A percentile compares a stretch with the other conserved stretches of the same genome.
These are phyloP conservation scores for Drosophila varians DNA, from an alignment of 1,140 invertebrate species.

Conservation along the genomic window DNA sequence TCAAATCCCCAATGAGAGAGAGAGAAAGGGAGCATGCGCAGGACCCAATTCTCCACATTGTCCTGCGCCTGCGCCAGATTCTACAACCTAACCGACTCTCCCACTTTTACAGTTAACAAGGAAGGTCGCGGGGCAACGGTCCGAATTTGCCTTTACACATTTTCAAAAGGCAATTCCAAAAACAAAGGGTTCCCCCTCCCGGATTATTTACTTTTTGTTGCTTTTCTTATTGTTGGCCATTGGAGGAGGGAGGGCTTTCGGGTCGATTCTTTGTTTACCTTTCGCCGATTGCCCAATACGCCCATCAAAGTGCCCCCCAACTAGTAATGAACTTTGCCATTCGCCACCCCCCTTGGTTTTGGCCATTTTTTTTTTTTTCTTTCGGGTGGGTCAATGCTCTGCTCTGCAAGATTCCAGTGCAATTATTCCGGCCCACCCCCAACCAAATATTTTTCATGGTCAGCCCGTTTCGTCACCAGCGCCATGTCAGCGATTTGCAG, in stretches of 20 bases:
- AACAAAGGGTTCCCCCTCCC: slow-evolving; percentile 38
- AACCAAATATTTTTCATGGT: slow-evolving; percentile 46
- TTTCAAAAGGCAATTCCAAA: slow-evolving; percentile 49
- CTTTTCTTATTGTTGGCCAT: slow-evolving; percentile 7
- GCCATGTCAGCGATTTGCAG: slow-evolving; percentile 9
- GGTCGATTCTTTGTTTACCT: slow-evolving; percentile 75
- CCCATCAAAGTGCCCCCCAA: slow-evolving; percentile 27
- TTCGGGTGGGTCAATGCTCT: slow-evolving; percentile 40
- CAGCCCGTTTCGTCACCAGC: slow-evolving; percentile 18
- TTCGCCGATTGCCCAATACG: slow-evolving; percentile 53
- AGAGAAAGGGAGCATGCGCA: slow-evolving; percentile 24
- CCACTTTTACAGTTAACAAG: slow-evolving; percentile 13
- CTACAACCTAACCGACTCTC: slow-evolving; percentile 29
- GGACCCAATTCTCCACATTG: slow-evolving; percentile 49
- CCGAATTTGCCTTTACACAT: slow-evolving; percentile 43
- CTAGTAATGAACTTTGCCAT: slow-evolving; percentile 59
- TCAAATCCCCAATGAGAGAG: not conserved
- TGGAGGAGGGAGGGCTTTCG: slow-evolving; percentile 4
- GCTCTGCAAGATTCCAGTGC: slow-evolving; percentile 30
- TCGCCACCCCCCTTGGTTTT: not conserved
- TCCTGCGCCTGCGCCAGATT: slow-evolving; percentile 50
- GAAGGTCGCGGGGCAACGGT: slow-evolving; percentile 40
- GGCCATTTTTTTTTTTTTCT: too few species aligned
- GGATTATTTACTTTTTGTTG: not conserved
- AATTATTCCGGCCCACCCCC: slow-evolving; percentile 7